phyloP scores from a whole-genome alignment of 2,888 invertebrate species.

The Rosalia funebris region DNA sequence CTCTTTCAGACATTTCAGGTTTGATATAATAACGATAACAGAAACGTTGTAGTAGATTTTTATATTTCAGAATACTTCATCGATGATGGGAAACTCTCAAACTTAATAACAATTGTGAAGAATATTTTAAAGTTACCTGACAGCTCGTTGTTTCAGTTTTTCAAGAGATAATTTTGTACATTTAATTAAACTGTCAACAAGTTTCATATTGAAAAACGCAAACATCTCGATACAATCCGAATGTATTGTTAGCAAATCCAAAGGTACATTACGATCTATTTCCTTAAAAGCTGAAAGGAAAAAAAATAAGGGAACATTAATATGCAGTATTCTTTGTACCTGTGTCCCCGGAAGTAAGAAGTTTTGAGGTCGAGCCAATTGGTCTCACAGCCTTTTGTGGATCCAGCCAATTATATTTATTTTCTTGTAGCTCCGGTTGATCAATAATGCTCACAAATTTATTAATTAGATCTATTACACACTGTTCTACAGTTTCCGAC shows the following conservation, averaged over 20 bases:
- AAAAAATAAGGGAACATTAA: background rate
- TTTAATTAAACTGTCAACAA: constrained; percentile 78
- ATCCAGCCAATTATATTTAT: constrained; percentile 74
- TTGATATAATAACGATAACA: no score
- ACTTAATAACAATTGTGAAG: no score
- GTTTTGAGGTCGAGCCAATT: constrained; percentile 70
- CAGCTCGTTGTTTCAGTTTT: constrained; percentile 71
- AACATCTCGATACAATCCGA: constrained; percentile 85
- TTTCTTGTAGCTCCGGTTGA: constrained; percentile 68
- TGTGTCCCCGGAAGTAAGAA: constrained; percentile 67
- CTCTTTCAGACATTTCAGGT: no score
- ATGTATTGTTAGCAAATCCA: constrained; percentile 70
- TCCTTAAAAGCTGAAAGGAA: constrained; percentile 70
- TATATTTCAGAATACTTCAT: no score
- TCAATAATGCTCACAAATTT: constrained; percentile 76
- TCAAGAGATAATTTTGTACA: constrained; percentile 80
- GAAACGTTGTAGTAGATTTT: no score
- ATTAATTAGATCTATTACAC: constrained; percentile 80
- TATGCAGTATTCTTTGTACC: constrained; percentile 60
- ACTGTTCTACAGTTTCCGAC: constrained; percentile 77
- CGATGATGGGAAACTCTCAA: no score
- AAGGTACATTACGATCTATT: constrained; percentile 70
- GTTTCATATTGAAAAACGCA: constrained; percentile 80
- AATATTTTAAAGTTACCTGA: constrained; percentile 50
- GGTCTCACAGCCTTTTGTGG: constrained; percentile 70